Percentiles rank a stretch among this genome's conserved stretches.
These are phyloP conservation scores for Scalopus aquaticus DNA, from an alignment of 2,113 vertebrate genomes.

Conservation along the genomic window DNA sequence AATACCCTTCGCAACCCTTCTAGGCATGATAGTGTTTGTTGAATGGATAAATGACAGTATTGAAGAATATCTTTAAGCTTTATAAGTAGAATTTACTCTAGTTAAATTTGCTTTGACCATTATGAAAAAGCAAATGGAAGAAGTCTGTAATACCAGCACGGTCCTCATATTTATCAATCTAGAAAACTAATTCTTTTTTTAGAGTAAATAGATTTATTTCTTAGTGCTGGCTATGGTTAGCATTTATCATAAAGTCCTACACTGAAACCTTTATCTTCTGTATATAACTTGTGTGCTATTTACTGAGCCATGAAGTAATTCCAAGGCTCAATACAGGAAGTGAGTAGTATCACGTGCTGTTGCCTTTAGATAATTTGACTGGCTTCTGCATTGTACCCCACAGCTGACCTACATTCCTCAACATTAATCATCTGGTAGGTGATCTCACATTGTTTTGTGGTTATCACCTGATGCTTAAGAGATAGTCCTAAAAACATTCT, in stretches of 20 bases:
- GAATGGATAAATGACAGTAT: neutral
- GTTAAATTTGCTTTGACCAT: neutral
- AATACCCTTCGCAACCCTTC: neutral
- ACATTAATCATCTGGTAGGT: constrained; percentile 32
- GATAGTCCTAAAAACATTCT: neutral
- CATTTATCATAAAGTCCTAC: neutral
- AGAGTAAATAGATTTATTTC: neutral
- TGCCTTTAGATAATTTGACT: constrained; percentile 6
- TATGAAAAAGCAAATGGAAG: constrained; percentile 1
- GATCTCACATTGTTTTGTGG: constrained; percentile 19
- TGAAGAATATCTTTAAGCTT: neutral
- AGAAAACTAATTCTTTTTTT: neutral
- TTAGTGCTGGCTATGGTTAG: neutral
- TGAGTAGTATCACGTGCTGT: constrained; percentile 36
- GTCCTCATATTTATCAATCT: neutral
- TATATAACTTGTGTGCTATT: neutral
- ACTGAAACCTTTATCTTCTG: neutral
- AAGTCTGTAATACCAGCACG: neutral
- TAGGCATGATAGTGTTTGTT: neutral
- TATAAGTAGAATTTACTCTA: neutral
- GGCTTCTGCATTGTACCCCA: constrained; percentile 12
- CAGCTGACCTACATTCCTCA: constrained; percentile 54
- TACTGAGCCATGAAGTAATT: neutral
- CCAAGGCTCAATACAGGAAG: constrained; percentile 45
- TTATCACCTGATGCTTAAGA: neutral